Conservation (phyloP, 2,797 vertebrate genomes). For the Neostethus bicornis region DNA sequence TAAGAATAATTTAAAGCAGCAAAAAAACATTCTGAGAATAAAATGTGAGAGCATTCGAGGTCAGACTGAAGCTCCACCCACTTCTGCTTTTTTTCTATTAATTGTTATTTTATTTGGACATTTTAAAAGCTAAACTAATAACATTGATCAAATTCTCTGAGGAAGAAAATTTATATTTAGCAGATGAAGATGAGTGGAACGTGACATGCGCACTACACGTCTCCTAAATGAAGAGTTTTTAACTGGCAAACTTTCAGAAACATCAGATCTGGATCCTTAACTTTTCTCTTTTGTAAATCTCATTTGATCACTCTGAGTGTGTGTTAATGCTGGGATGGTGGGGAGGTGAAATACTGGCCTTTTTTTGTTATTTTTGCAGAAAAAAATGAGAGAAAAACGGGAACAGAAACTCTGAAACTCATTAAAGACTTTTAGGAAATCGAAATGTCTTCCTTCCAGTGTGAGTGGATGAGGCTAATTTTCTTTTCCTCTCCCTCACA, state of each 20-base stretch:
- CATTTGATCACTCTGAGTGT: conserved; percentile 52
- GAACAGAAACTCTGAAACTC: conserved; percentile 49
- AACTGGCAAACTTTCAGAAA: conserved; percentile 62
- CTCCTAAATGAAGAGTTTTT: conserved; percentile 41
- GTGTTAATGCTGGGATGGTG: conserved; percentile 43
- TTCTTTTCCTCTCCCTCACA: conserved; percentile 12
- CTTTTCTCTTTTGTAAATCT: conserved; percentile 32
- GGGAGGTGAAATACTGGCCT: conserved; percentile 41
- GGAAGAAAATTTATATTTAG: conserved; percentile 56
- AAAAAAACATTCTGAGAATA: conserved; percentile 42
- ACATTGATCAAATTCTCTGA: too few species aligned
- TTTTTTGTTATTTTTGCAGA: conserved; percentile 41
- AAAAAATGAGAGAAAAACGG: conserved; percentile 29
- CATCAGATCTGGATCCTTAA: conserved; percentile 53
- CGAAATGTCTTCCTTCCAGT: conserved; percentile 72
- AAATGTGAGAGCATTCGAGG: conserved; percentile 56
- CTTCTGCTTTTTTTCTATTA: conserved; percentile 22
- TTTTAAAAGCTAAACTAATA: too few species aligned
- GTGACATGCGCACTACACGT: conserved; percentile 61
- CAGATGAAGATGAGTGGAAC: conserved; percentile 63
- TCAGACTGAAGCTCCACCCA: conserved; percentile 49
- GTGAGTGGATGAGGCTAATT: conserved; percentile 62
- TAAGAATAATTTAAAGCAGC: conserved; percentile 36
- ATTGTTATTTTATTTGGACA: too few species aligned
- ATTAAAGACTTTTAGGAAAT: conserved; percentile 69